Percentiles rank a stretch among this genome's conserved stretches.
These are phyloP conservation scores for Hippoglossus hippoglossus DNA, from an alignment of 2,797 vertebrate species.

Conservation along the genomic window DNA sequence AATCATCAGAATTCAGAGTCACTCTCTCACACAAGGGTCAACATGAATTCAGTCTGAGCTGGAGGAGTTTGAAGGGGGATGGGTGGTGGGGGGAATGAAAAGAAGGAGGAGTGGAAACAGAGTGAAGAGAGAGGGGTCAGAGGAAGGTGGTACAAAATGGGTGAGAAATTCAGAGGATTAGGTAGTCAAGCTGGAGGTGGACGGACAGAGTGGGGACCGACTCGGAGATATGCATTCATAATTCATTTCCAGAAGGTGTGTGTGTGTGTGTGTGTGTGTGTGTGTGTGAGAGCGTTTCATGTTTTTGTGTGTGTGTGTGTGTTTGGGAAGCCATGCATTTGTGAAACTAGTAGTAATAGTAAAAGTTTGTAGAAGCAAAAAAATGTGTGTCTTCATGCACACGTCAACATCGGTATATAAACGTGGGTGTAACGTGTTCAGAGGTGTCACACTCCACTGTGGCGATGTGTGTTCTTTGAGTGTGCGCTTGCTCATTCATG, in stretches of 20 bases:
- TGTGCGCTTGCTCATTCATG: constrained; percentile 4
- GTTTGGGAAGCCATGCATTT: background rate
- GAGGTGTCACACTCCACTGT: background rate
- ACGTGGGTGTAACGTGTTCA: background rate
- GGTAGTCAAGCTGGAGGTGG: constrained; percentile 46
- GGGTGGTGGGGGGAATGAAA: background rate
- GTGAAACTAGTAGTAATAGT: constrained; percentile 1
- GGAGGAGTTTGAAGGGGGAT: constrained; percentile 1
- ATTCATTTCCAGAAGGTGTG: constrained; percentile 49
- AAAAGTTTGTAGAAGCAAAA: background rate
- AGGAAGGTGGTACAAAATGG: constrained; percentile 36
- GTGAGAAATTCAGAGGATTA: constrained; percentile 56
- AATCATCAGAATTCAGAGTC: constrained; percentile 53
- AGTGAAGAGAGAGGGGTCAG: constrained; percentile 40
- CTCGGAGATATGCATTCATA: constrained; percentile 46
- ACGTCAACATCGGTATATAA: background rate
- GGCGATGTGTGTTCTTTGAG: background rate
- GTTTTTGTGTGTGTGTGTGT: background rate
- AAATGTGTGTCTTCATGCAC: background rate
- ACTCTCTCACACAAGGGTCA: constrained; percentile 27
- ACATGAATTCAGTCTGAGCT: constrained; percentile 23
- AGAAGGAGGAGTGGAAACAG: constrained; percentile 14
- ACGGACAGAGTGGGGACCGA: constrained; percentile 30
- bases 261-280: background rate
- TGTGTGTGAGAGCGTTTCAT: background rate